Evolutionary conservation across 2,113 vertebrate species (phyloP), one percentile per base, ranked within the genome.

Genomic region (Microtus richardsoni): DNA sequence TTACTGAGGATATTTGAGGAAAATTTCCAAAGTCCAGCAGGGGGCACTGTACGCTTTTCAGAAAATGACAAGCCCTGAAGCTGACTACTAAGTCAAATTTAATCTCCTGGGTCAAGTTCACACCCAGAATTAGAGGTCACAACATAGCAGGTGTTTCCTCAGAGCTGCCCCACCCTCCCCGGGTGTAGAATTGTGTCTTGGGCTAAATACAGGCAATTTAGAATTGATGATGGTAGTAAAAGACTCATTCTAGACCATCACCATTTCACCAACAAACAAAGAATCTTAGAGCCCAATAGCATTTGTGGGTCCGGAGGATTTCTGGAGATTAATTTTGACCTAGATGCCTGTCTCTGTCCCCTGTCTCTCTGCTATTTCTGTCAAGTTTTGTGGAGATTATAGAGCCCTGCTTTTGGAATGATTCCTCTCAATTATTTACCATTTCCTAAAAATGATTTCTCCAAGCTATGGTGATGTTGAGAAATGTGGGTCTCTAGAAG

Each of bases 391-490:
- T 36, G 14, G 68, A 3, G 5, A 3, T 36, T 7, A 66, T 30
- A 66, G 28, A 66, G 64, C 11, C 28, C 28, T 30, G 64, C 64
- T 11, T 4, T 30, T 66, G 14, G 14, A 70, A 36, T 70, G 68
- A 0, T 70, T 14, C 2, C 14, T 70, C 33, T 64, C 24, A 54
- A 54, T 54, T 54, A 16, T 16, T 54, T 54, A 26, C 62, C 26
- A 24, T 10, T 64, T 64, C 62, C 8, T 64, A 64, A 26, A 9
- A 64, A 8, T 22, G 24, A 64, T 64, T 64, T 64, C 62, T 64
- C 24, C 24, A 0, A 64, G 62, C 19, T 39, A 9, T 11, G 1
- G 9, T 73, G n/a, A 39, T 39, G 19, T 1, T 39, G 71, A 0
- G 8, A 9, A 73, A 41, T 24, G 71, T 24, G 4, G 10, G 3